These are phyloP conservation scores for Cottoperca gobio DNA, from an alignment of 2,797 vertebrate species.

Conservation along the genomic window DNA sequence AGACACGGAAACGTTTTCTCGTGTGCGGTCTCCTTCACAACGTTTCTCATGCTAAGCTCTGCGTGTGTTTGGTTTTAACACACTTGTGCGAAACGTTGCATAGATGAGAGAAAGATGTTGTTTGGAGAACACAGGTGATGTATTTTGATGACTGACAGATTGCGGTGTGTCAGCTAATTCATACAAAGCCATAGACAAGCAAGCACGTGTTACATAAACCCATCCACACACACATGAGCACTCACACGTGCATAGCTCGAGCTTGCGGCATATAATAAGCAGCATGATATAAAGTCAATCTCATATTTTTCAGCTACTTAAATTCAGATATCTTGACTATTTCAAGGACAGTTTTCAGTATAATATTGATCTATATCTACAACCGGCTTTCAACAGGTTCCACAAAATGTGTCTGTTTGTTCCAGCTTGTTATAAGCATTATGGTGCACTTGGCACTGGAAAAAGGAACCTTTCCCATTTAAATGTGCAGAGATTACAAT, in stretches of 20 bases:
- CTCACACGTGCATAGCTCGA: neutral
- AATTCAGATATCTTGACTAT: neutral
- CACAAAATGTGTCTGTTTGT: neutral
- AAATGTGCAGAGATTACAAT: too few species aligned
- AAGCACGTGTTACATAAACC: neutral
- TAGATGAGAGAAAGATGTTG: neutral
- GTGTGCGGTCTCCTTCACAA: neutral
- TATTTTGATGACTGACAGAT: neutral
- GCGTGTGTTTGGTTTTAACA: neutral
- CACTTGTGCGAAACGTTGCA: neutral
- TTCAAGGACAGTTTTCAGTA: too few species aligned
- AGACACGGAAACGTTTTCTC: neutral
- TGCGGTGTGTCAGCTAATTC: neutral
- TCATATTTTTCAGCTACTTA: neutral
- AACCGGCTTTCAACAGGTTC: neutral
- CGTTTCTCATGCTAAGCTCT: neutral
- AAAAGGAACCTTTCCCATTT: too few species aligned
- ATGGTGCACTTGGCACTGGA: too few species aligned
- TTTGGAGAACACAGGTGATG: neutral
- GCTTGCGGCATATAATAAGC: neutral
- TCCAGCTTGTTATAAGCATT: too few species aligned
- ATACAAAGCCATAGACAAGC: neutral
- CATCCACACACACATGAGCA: neutral
- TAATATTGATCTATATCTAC: neutral
- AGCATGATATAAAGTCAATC: neutral